Conservation (phyloP, 2,888 invertebrate species). For the Hyles lineata region DNA sequence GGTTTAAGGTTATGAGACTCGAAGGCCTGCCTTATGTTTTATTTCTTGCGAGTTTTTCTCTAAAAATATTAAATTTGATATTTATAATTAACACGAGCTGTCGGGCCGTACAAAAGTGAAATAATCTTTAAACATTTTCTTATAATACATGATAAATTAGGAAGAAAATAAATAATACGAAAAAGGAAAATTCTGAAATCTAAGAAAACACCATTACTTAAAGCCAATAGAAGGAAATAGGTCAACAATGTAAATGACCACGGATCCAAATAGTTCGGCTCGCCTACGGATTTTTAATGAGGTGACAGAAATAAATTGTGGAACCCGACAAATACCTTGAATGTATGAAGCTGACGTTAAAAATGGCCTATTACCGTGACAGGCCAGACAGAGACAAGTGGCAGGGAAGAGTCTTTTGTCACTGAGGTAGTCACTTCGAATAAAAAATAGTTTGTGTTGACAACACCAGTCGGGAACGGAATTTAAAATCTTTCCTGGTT, state of each 20-base stretch:
- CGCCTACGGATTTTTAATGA: constrained; percentile 10
- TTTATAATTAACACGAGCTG: no score
- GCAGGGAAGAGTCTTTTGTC: not conserved
- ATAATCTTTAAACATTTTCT: no score
- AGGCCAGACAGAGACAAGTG: constrained; percentile 11
- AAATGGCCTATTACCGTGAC: constrained; percentile 29
- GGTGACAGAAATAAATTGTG: not conserved
- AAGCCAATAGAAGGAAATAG: not conserved
- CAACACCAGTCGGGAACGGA: not conserved
- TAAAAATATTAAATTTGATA: no score
- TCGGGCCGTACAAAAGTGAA: no score
- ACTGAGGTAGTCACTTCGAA: constrained; percentile 1
- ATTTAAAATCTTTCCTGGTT: not conserved
- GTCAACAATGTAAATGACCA: not conserved
- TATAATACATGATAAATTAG: no score
- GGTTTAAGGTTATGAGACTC: no score
- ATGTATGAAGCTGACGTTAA: not conserved
- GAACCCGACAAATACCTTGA: not conserved
- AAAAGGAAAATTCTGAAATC: no score
- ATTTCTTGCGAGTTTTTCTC: no score
- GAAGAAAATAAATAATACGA: no score
- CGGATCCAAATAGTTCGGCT: not conserved
- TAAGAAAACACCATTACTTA: no score
- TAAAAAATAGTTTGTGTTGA: constrained; percentile 7
- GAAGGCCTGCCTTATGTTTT: no score